Evolutionary conservation across 2,888 invertebrate species (phyloP).

Genomic region (Parnassius orleans): DNA sequence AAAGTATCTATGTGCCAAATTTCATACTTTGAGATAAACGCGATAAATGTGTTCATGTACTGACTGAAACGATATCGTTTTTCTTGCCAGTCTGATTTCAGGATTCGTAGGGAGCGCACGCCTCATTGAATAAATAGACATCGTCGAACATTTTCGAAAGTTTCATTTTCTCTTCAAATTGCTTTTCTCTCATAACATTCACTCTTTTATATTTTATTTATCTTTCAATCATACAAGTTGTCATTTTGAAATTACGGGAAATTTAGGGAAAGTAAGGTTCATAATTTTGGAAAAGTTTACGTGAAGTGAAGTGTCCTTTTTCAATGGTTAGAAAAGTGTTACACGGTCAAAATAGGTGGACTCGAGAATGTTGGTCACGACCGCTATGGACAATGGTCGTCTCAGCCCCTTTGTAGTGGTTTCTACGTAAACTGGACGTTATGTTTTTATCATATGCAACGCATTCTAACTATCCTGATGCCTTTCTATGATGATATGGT

Average conservation of each 20-base stretch:
- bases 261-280: no score
- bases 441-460: conserved; percentile 64
- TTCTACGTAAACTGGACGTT: conserved; percentile 64
- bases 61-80: conserved; percentile 7
- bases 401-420: conserved; percentile 51
- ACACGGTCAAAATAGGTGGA: conserved; percentile 61
- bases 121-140: conserved; percentile 21
- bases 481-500: conserved; percentile 75
- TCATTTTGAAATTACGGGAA: no score
- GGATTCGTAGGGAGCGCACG: conserved; percentile 41
- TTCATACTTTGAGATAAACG: conserved; percentile 20
- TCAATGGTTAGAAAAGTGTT: conserved; percentile 45
- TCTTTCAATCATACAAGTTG: neutral
- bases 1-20: conserved; percentile 3
- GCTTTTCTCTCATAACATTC: neutral
- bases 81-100: conserved; percentile 48
- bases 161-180: conserved; percentile 5
- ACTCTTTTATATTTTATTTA: neutral
- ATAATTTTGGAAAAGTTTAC: neutral
- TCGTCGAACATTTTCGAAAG: conserved; percentile 36
- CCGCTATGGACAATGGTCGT: conserved; percentile 42
- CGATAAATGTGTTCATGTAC: conserved; percentile 17
- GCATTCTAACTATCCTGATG: conserved; percentile 65
- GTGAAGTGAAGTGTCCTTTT: conserved; percentile 31
- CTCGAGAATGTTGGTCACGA: conserved; percentile 31